These are phyloP conservation scores for Chesias legatella DNA, from an alignment of 2,888 invertebrate species.

Conservation along the genomic window DNA sequence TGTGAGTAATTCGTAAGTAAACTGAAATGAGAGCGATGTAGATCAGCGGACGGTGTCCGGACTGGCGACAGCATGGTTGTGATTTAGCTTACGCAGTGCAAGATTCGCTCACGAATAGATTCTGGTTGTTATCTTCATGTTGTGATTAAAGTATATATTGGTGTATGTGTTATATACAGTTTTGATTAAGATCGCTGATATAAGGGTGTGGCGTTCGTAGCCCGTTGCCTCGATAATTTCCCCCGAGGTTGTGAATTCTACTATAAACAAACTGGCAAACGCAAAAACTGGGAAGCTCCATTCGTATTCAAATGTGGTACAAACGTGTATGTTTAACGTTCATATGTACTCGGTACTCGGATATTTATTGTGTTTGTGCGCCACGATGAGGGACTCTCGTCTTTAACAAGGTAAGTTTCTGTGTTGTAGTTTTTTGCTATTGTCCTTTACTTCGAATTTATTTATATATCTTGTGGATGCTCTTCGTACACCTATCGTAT, in stretches of 20 bases:
- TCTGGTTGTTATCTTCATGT: constrained; percentile 68
- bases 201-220: constrained; percentile 50
- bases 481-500: background rate
- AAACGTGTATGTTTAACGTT: constrained; percentile 46
- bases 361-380: constrained; percentile 41
- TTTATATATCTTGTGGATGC: background rate
- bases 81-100: constrained; percentile 50
- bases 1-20: constrained; percentile 69
- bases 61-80: constrained; percentile 63
- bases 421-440: background rate
- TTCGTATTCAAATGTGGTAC: constrained; percentile 56
- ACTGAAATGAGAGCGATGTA: constrained; percentile 49
- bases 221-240: constrained; percentile 60
- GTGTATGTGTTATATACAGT: constrained; percentile 50
- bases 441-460: background rate
- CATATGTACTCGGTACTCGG: constrained; percentile 48
- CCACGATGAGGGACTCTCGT: constrained; percentile 18
- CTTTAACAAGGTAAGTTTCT: constrained; percentile 34
- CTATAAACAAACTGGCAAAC: constrained; percentile 55
- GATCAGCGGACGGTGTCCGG: constrained; percentile 38
- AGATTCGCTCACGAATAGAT: constrained; percentile 45
- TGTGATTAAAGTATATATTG: constrained; percentile 68
- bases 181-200: constrained; percentile 48
- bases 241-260: constrained; percentile 72
- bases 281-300: constrained; percentile 52